A percentile compares a stretch with the other conserved stretches of the same genome.
phyloP scores from a whole-genome alignment of 2,797 vertebrate species.

The Myotis planiceps region DNA sequence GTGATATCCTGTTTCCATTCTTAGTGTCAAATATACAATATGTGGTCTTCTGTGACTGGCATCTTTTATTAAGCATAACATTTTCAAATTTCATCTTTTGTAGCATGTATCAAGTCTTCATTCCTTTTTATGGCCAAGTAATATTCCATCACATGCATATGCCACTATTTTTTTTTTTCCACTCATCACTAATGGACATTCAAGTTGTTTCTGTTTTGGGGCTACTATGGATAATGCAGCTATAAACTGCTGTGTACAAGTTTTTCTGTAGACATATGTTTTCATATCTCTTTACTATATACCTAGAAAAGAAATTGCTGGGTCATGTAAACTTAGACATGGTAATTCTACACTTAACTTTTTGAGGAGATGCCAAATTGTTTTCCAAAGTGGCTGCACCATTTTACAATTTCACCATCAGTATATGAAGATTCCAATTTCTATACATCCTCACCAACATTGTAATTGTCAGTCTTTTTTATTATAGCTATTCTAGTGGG shows the following conservation, averaged over 20 bases:
- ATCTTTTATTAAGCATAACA: not conserved
- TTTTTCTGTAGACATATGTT: not conserved
- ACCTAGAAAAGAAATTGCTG: not conserved
- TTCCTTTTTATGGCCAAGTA: not conserved
- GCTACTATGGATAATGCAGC: not conserved
- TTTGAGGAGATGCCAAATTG: conserved; percentile 6
- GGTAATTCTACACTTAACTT: not conserved
- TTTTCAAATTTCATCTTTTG: not conserved
- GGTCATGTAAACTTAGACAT: not conserved
- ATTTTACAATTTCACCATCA: not conserved
- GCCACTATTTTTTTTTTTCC: not conserved
- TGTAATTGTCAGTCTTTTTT: not conserved
- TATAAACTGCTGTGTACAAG: not conserved
- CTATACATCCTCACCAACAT: not conserved
- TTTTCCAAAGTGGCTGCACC: not conserved
- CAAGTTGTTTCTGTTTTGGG: not conserved
- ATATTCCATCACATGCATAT: not conserved
- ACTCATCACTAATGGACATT: not conserved
- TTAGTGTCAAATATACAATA: not conserved
- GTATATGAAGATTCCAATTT: not conserved
- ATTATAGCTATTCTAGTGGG: not conserved
- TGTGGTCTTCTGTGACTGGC: not conserved
- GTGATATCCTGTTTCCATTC: not conserved
- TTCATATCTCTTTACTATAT: not conserved
- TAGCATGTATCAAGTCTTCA: not conserved